Base-by-base conservation (phyloP, 2,113 vertebrate species). In the Syngnathoides biaculeatus region DNA sequence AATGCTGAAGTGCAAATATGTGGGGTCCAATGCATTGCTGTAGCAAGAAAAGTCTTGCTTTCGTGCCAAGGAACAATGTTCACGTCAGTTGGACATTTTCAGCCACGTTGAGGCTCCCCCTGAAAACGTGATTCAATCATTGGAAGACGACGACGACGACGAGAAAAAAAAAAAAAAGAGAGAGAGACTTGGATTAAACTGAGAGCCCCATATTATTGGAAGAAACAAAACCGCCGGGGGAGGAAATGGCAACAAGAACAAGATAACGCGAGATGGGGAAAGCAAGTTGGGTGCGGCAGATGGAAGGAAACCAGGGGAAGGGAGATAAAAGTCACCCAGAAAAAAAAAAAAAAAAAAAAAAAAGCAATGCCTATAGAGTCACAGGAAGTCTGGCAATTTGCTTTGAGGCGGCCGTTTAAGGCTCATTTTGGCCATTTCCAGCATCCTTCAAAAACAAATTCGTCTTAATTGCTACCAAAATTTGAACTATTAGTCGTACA, bases 231-330 rank as follows among this genome's bases (percentile, higher is more conserved):
- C 56, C 57, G 63, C 52, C 75, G 27, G 4, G 48, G 71, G 79
- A 84, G 85, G 88, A 87, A 87, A 81, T 2, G 22, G 74, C 60
- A 9, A 57, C 69, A 69, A 81, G 63, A 71, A 60, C 22, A 48
- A 65, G 77, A 88, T 87, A 89, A 85, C 74, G 64, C 70, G 48
- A 70, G 45, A 72, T 19, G 12, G 45, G 69, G 66, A 10, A 17
- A 66, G 69, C 72, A 61, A 67, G 67, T 52, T 9, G 77, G 78
- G 73, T 55, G 78, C 71, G 77, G 67, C 35, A 48, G 67, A 70
- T 11, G 40, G 67, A 67, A 71, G 78, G 69, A 80, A 80, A 8
- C 0, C 30, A 61, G 77, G n/a, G 80, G 80, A 84, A 84, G 72
- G 45, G 65, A 87, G 89, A 84, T 83, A 84, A 78, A 85, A 56